Evolutionary conservation across 2,888 invertebrate genomes (phyloP).

Genomic region (Lasioglossum marginatum): DNA sequence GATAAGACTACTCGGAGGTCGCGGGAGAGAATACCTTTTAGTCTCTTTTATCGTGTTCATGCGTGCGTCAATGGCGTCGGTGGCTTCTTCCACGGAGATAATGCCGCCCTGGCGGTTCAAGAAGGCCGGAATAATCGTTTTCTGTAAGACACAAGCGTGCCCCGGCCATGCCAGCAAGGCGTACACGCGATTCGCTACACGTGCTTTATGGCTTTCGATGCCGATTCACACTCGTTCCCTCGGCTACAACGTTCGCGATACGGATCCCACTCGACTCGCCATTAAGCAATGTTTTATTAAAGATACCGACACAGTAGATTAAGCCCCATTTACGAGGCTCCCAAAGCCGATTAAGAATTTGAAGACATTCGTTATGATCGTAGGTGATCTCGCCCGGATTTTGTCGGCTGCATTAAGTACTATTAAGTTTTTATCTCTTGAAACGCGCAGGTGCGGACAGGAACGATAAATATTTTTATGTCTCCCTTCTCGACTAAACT

Average conservation of each 20-base stretch:
- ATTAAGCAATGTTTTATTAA: constrained; percentile 10
- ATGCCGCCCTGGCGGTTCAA: constrained; percentile 50
- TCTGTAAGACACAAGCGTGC: constrained; percentile 47
- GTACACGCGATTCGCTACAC: constrained; percentile 48
- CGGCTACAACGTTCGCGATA: neutral
- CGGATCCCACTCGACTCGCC: neutral
- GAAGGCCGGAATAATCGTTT: constrained; percentile 60
- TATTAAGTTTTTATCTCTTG: neutral
- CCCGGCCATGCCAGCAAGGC: constrained; percentile 1
- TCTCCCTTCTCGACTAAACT: neutral
- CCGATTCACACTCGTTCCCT: constrained; percentile 15
- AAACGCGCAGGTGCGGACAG: neutral
- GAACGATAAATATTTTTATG: neutral
- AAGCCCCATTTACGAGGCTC: neutral
- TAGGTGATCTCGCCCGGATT: neutral
- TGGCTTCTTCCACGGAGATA: constrained; percentile 66
- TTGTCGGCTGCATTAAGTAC: neutral
- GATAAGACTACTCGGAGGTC: constrained; percentile 60
- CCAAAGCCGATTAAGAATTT: neutral
- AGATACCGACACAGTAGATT: neutral
- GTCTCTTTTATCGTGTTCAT: constrained; percentile 56
- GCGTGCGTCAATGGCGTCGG: constrained; percentile 55
- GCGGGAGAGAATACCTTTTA: constrained; percentile 62
- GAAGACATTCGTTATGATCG: neutral
- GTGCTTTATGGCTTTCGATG: constrained; percentile 38